Percentiles rank a stretch among this genome's conserved stretches.
Evolutionary conservation across 2,113 vertebrate genomes (phyloP).

Genomic region (Myotis lucifugus): DNA sequence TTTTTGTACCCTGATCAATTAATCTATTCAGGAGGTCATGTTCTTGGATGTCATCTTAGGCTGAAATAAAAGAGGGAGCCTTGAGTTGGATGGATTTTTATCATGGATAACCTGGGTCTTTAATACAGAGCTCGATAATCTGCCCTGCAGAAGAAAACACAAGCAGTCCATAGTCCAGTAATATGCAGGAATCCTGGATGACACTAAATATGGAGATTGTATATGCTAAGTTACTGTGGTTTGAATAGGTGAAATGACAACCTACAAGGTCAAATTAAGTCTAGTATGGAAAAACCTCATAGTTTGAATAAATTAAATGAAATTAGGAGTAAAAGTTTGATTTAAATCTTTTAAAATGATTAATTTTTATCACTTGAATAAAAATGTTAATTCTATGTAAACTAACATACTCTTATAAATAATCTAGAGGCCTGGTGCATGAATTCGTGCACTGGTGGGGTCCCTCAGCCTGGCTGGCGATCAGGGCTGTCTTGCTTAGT

Average conservation of each 20-base stretch:
- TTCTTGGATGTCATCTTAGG: slow-evolving; percentile 8
- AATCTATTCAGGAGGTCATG: background rate
- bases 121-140: background rate
- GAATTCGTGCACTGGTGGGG: no score
- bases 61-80: slow-evolving; percentile 15
- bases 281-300: background rate
- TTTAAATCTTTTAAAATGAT: background rate
- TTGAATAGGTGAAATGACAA: background rate
- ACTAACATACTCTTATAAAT: background rate
- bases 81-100: background rate
- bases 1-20: slow-evolving; percentile 44
- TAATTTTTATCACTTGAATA: background rate
- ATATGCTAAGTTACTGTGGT: background rate
- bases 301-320: background rate
- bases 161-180: background rate
- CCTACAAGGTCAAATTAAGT: background rate
- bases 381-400: background rate
- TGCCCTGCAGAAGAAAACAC: background rate
- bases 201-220: background rate
- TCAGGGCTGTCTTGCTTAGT: no score
- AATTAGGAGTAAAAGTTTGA: background rate
- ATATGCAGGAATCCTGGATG: background rate
- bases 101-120: background rate
- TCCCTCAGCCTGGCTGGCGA: no score
- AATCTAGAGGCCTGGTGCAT: no score